A percentile compares a stretch with the other conserved stretches of the same genome.
phyloP scores from a whole-genome alignment of 2,113 vertebrate genomes.

The Oxygymnocypris stewartii region DNA sequence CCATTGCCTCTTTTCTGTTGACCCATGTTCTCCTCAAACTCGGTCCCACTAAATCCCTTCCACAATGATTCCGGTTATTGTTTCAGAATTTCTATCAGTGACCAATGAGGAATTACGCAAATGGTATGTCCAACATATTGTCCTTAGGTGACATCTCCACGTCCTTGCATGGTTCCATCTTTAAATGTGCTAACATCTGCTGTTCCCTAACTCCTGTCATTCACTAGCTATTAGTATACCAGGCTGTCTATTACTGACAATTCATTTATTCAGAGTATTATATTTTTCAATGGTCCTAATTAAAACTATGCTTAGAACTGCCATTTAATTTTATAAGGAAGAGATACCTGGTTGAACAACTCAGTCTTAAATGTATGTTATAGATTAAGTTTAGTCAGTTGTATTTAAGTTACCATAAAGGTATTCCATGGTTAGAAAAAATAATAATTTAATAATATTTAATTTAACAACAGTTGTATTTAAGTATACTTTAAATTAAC shows the following conservation, averaged over 20 bases:
- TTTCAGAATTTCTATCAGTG: conserved; percentile 99
- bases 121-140: conserved; percentile 83
- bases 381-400: not conserved
- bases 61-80: conserved; percentile 90
- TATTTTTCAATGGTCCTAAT: not conserved
- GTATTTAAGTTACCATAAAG: not conserved
- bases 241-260: not conserved
- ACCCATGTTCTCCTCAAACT: conserved; percentile 56
- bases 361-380: not conserved
- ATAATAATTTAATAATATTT: not conserved
- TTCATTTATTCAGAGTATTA: not conserved
- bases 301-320: not conserved
- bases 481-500: no score
- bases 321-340: not conserved
- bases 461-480: not conserved
- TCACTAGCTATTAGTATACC: not conserved
- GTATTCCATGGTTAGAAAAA: not conserved
- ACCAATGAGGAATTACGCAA: conserved; percentile 94
- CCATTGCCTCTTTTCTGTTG: conserved; percentile 59
- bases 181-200: conserved; percentile 12
- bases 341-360: not conserved
- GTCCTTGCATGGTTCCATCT: conserved; percentile 38
- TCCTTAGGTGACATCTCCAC: conserved; percentile 58
- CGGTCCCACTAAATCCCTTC: conserved; percentile 47
- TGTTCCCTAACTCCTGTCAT: not conserved